Evolutionary conservation across 1,140 invertebrate genomes (phyloP).

Genomic region (Caenorhabditis tropicalis): DNA sequence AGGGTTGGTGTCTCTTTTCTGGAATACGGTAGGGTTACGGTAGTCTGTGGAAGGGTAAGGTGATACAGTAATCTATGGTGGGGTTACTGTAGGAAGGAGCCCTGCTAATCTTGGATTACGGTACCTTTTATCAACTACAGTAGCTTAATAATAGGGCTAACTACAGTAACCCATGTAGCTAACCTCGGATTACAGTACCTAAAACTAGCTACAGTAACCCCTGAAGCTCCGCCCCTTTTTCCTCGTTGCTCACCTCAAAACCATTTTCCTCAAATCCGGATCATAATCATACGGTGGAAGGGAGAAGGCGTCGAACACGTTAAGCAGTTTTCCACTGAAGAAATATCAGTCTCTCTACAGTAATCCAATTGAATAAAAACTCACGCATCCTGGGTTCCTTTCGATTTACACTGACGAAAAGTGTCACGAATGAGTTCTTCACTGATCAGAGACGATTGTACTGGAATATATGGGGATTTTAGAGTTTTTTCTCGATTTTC

Average conservation of each 20-base stretch:
- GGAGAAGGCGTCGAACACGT: constrained; percentile 59
- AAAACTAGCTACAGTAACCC: too few species aligned
- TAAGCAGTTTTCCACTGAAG: constrained; percentile 59
- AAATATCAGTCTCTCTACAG: too few species aligned
- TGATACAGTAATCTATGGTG: too few species aligned
- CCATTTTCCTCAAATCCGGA: constrained; percentile 30
- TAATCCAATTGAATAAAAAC: constrained; percentile 25
- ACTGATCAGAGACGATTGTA: constrained; percentile 25
- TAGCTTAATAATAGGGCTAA: too few species aligned
- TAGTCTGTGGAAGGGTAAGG: too few species aligned
- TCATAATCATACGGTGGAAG: constrained; percentile 28
- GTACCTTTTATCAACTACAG: too few species aligned
- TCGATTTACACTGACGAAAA: constrained; percentile 37
- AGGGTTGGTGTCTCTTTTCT: not conserved
- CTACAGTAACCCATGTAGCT: too few species aligned
- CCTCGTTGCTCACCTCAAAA: not conserved
- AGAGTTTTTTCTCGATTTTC: not conserved
- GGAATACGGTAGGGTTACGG: not conserved
- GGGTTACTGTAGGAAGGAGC: not conserved
- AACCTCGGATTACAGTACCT: too few species aligned
- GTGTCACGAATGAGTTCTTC: constrained; percentile 30
- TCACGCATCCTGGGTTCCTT: constrained; percentile 45
- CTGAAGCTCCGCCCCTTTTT: too few species aligned
- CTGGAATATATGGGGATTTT: constrained; percentile 2
- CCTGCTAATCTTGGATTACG: too few species aligned